Conservation (phyloP, 2,797 vertebrate genomes). For the Hoplostethus atlanticus region DNA sequence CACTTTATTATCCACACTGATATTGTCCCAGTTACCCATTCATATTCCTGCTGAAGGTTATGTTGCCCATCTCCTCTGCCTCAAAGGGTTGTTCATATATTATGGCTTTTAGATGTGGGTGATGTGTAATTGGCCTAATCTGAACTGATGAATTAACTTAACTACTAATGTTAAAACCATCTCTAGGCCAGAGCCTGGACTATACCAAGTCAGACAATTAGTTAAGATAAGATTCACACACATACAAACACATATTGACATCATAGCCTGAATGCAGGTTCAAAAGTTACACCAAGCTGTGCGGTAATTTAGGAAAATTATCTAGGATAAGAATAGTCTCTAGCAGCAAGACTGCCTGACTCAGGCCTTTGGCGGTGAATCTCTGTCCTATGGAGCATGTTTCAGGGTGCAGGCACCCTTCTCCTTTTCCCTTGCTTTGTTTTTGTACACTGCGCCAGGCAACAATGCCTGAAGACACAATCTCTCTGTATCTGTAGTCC, state of each 20-base stretch:
- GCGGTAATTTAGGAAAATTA: slow-evolving; percentile 24
- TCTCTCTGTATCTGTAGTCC: background rate
- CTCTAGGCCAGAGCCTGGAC: background rate
- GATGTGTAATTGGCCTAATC: background rate
- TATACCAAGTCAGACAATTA: background rate
- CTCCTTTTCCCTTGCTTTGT: background rate
- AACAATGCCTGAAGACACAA: background rate
- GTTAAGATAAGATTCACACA: background rate
- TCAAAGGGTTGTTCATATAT: slow-evolving; percentile 16
- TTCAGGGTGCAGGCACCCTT: background rate
- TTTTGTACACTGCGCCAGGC: background rate
- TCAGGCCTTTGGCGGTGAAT: slow-evolving; percentile 19
- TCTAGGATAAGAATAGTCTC: slow-evolving; percentile 28
- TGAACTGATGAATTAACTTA: slow-evolving; percentile 7
- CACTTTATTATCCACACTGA: slow-evolving; percentile 57
- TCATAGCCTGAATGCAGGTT: slow-evolving; percentile 1
- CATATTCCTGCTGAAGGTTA: slow-evolving; percentile 54
- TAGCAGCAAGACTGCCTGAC: slow-evolving; percentile 17
- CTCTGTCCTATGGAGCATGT: slow-evolving; percentile 8
- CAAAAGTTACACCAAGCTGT: slow-evolving; percentile 8
- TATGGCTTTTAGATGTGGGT: slow-evolving; percentile 2
- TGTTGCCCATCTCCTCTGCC: slow-evolving; percentile 33
- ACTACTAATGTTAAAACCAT: background rate
- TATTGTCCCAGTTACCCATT: slow-evolving; percentile 53
- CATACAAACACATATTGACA: slow-evolving; percentile 1